phyloP scores from a whole-genome alignment of 2,113 vertebrate genomes.

The Anthoscopus minutus region DNA sequence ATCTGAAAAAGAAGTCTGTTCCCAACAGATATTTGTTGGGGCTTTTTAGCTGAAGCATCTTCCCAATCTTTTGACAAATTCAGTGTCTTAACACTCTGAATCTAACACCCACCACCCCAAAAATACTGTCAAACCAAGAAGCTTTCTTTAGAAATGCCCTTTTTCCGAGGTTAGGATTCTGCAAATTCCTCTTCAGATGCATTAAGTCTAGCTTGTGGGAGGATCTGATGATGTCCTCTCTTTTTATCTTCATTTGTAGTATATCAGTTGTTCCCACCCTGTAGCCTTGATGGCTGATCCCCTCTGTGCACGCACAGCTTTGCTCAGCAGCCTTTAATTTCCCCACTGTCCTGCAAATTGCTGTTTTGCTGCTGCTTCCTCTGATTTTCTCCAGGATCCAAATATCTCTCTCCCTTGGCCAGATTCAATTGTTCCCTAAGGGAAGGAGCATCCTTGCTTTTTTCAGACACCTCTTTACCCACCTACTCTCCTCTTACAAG shows the following conservation, averaged over 20 bases:
- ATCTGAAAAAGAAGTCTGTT: constrained; percentile 16
- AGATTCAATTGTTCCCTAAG: not conserved
- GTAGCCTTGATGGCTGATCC: not conserved
- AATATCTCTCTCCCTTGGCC: not conserved
- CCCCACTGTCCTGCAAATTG: not conserved
- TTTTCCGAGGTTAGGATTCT: not conserved
- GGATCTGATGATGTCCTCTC: not conserved
- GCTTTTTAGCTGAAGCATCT: constrained; percentile 30
- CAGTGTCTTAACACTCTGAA: not conserved
- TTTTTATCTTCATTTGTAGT: not conserved
- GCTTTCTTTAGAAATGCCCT: constrained; percentile 43
- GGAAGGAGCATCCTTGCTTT: not conserved
- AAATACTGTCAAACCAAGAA: constrained; percentile 15
- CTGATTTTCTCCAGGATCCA: not conserved
- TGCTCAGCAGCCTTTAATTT: not conserved
- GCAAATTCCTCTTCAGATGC: not conserved
- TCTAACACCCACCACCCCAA: constrained; percentile 26
- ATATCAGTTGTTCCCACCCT: not conserved
- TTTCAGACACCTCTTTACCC: not conserved
- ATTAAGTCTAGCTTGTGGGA: constrained; percentile 15
- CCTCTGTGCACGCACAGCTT: not conserved
- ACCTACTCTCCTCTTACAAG: not conserved
- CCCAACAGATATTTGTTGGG: not conserved
- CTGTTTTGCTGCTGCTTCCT: not conserved
- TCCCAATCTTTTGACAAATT: constrained; percentile 29